Base-by-base conservation (phyloP, 1,140 invertebrate genomes). In the Colletes gigas region DNA sequence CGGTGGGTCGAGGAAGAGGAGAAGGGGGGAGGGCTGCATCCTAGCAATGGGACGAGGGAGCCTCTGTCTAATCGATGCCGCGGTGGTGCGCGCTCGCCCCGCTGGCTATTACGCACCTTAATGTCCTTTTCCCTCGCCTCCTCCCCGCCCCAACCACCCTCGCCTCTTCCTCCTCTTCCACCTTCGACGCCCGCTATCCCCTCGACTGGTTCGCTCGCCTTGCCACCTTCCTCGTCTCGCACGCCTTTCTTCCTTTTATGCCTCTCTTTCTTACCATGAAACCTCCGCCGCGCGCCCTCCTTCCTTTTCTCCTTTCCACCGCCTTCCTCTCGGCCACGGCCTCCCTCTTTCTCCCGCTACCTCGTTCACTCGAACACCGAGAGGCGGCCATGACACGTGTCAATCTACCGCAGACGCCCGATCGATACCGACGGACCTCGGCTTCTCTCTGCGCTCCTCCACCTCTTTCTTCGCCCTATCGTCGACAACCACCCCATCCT, bases 101-200 rank as follows among this genome's bases (percentile, higher is more conserved):
- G 92, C 92, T 92, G 91, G 92, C 92, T 93, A 92, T 93, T 93
- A 93, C 92, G 92, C 92, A 93, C 92, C 92, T 93, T 93, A 93
- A 93, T 93, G 93, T 93, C 92, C 92, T 91, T 89, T 87, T 88
- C 88, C 81, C 88, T 84, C 84, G 73, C 73, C 66, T 83, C 67
- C 72, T 82, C 83, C 83, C 80, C 77, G 72, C 78, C 68, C 73
- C 79, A 82, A 69, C 88, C 83, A 81, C 85, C 77, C 81, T 74
- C 82, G 83, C 75, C 73, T 50, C 79, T 78, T 83, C 83, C 83
- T 87, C 84, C 86, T 87, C 83, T 88, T 86, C 80, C 89, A 88
- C 88, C 86, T 88, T 85, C 82, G 74, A 83, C 81, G 73, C 60
- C 78, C 60, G 74, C 85, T 73, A 77, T 72, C 77, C 86, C 83